These are phyloP conservation scores for Lasiurus cinereus DNA, from an alignment of 2,113 vertebrate genomes.

Conservation along the genomic window DNA sequence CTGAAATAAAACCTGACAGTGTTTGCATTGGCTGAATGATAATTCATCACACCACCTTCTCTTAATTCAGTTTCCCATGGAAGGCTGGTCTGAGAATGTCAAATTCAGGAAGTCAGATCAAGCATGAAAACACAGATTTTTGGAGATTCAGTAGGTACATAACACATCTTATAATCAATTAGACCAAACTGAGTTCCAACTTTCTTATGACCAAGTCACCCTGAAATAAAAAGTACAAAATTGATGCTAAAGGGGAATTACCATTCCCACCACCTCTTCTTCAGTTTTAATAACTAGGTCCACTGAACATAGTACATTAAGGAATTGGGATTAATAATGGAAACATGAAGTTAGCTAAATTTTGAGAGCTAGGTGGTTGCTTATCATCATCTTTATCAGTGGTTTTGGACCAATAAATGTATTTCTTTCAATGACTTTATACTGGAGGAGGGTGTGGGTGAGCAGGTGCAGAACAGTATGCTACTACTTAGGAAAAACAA, in stretches of 20 bases:
- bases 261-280: not conserved
- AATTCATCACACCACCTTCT: not conserved
- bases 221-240: conserved; percentile 42
- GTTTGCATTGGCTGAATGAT: not conserved
- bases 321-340: not conserved
- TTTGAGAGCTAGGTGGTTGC: not conserved
- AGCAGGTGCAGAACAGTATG: not conserved
- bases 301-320: not conserved
- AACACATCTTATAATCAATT: not conserved
- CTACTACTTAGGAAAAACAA: not conserved
- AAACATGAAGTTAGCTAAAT: conserved; percentile 24
- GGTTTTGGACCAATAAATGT: not conserved
- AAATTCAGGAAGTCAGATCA: not conserved
- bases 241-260: conserved; percentile 14
- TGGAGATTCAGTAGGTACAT: not conserved
- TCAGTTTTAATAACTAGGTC: conserved; percentile 29
- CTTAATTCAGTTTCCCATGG: not conserved
- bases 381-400: not conserved
- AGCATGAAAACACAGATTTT: conserved; percentile 1
- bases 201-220: conserved; percentile 1
- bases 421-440: not conserved
- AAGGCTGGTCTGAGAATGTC: conserved; percentile 10
- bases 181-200: conserved; percentile 42
- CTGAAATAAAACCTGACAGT: not conserved
- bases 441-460: not conserved